These are phyloP conservation scores for Gasteruption jaculator DNA, from an alignment of 2,888 invertebrate species.

Conservation along the genomic window DNA sequence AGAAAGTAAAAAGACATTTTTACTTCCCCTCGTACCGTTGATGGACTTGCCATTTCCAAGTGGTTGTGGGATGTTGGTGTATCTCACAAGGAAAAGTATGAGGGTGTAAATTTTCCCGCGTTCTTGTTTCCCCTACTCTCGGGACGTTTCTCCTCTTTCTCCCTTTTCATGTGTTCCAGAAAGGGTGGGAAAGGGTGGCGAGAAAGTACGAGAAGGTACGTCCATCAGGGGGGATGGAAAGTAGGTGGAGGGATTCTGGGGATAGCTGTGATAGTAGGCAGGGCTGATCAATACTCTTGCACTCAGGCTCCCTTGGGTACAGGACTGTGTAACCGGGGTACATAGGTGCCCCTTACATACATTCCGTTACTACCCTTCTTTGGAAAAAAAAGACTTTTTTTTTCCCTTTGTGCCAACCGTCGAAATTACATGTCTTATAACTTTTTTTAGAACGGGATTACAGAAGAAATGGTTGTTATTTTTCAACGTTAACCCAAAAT, in stretches of 20 bases:
- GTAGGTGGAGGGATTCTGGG: conserved; percentile 17
- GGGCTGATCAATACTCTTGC: conserved; percentile 44
- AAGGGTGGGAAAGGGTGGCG: conserved; percentile 25
- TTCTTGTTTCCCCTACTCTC: conserved; percentile 16
- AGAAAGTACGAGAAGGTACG: conserved; percentile 26
- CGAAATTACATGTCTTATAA: no score
- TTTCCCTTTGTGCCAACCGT: conserved; percentile 7
- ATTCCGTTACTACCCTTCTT: no score
- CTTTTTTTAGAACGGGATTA: no score
- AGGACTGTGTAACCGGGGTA: conserved; percentile 38
- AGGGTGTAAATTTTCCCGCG: conserved; percentile 37
- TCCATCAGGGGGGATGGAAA: conserved; percentile 18
- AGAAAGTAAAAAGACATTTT: no score
- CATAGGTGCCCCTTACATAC: conserved; percentile 24
- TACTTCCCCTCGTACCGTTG: no score
- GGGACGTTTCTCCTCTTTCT: not conserved
- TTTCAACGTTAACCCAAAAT: no score
- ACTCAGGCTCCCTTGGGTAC: conserved; percentile 37
- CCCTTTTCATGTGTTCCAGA: conserved; percentile 18
- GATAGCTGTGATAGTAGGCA: conserved; percentile 15
- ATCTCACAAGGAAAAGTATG: conserved; percentile 17
- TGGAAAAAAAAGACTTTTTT: no score
- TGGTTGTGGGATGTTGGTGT: conserved; percentile 6
- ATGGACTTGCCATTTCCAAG: no score
- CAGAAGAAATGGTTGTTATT: no score